Evolutionary conservation across 2,113 vertebrate species (phyloP).

Genomic region (Perca fluviatilis): DNA sequence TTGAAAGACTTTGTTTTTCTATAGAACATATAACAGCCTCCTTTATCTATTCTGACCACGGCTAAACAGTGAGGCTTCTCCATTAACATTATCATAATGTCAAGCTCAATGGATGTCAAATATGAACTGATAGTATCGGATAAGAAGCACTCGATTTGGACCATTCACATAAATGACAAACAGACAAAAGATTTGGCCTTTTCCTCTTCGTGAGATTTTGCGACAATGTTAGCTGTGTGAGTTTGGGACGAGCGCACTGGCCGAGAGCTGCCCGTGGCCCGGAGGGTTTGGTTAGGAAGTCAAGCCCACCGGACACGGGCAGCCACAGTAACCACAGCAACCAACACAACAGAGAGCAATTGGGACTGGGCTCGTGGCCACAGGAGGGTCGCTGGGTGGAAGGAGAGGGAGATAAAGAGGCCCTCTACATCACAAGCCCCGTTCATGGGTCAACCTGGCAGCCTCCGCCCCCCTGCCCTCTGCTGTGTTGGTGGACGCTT

Average conservation of each 20-base stretch:
- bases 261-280: slow-evolving; percentile 57
- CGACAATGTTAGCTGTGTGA: slow-evolving; percentile 81
- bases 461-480: slow-evolving; percentile 32
- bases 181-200: slow-evolving; percentile 39
- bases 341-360: slow-evolving; percentile 54
- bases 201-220: slow-evolving; percentile 65
- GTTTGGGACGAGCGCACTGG: slow-evolving; percentile 83
- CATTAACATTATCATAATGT: slow-evolving; percentile 2
- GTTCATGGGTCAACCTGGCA: slow-evolving; percentile 12
- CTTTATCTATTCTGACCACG: slow-evolving; percentile 41
- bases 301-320: slow-evolving; percentile 58
- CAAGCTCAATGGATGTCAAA: slow-evolving; percentile 23
- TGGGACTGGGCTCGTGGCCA: slow-evolving; percentile 6
- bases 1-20: slow-evolving; percentile 53
- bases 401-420: background rate
- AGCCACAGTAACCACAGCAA: slow-evolving; percentile 54
- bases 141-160: slow-evolving; percentile 17
- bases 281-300: slow-evolving; percentile 76
- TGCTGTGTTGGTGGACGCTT: slow-evolving; percentile 64
- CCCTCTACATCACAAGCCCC: slow-evolving; percentile 27
- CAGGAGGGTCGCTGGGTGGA: slow-evolving; percentile 23
- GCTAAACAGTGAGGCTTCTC: slow-evolving; percentile 54
- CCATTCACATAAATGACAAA: slow-evolving; percentile 23
- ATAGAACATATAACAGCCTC: slow-evolving; percentile 7
- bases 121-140: background rate